Evolutionary conservation across 2,888 invertebrate genomes (phyloP).

Genomic region (Eristalinus aeneus): DNA sequence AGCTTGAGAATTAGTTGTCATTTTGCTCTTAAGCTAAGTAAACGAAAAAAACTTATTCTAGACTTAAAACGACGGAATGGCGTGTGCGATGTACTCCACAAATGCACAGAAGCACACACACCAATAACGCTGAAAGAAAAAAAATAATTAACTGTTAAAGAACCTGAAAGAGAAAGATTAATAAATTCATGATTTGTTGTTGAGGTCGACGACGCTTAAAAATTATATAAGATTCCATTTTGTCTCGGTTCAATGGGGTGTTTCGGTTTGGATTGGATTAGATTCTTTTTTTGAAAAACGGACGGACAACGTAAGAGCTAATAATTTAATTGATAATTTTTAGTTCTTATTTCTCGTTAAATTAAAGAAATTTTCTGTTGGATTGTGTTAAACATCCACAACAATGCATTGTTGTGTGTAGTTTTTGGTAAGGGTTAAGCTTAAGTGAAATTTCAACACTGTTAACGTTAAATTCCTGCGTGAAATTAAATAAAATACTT

Average conservation of each 20-base stretch:
- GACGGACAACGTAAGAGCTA: slow-evolving; percentile 72
- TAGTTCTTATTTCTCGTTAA: slow-evolving; percentile 46
- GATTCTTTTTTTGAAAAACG: slow-evolving; percentile 34
- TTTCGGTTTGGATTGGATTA: slow-evolving; percentile 1
- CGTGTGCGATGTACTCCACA: slow-evolving; percentile 31
- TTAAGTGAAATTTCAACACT: background rate
- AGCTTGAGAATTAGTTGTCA: slow-evolving; percentile 73
- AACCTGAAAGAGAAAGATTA: slow-evolving; percentile 55
- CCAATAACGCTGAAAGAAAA: slow-evolving; percentile 52
- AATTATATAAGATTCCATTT: slow-evolving; percentile 40
- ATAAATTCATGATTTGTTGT: slow-evolving; percentile 19
- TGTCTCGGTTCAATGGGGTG: slow-evolving; percentile 18
- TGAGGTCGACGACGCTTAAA: slow-evolving; percentile 45
- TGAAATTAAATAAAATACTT: too few species aligned
- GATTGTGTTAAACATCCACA: slow-evolving; percentile 34
- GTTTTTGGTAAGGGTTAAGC: background rate
- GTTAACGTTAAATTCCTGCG: too few species aligned
- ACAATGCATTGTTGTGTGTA: slow-evolving; percentile 22
- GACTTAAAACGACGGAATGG: slow-evolving; percentile 27
- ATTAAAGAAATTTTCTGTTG: slow-evolving; percentile 51
- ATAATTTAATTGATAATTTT: slow-evolving; percentile 59
- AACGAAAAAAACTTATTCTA: background rate
- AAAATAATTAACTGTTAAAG: slow-evolving; percentile 9
- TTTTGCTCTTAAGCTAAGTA: slow-evolving; percentile 72
- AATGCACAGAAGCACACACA: slow-evolving; percentile 25